Evolutionary conservation across 2,113 vertebrate genomes (phyloP), one percentile per base, ranked within the genome.

Genomic region (Coreoperca whiteheadi): DNA sequence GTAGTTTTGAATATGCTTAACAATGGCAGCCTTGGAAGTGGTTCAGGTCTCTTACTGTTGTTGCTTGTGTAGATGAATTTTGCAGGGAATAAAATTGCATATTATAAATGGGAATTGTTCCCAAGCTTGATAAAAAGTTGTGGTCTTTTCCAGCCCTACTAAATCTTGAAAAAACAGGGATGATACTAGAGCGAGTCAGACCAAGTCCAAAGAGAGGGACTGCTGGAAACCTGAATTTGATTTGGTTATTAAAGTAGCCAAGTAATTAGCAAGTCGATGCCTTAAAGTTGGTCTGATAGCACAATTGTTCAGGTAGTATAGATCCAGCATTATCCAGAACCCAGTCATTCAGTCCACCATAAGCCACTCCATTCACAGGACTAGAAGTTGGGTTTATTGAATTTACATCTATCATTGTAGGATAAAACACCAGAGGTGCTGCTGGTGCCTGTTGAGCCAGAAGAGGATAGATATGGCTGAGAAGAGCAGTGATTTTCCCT

Each of bases 401-500:
- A 28, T 63, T 77, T 53, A 75, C 48, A 56, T 79, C 32, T n/a
- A 50, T 85, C 83, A 64, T 53, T 46, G 37, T 20, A 37, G 63
- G 20, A 23, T 53, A 39, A 79, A 79, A 75, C 41, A 74, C 63
- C 60, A 30, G 46, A 61, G 63, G 21, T 48, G 39, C 54, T 71
- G 66, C 39, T 77, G 37, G 67, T 48, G 23, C 53, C 50, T 79
- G 43, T 76, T 77, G 51, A 81, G 37, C 25, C 51, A 18, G 57
- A 61, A 25, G 61, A 84, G 20, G 51, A 66, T 48, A 59, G 25
- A 79, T 70, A 66, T 6, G 23, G 70, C 32, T 82, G 54, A 74
- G 9, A 21, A 28, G 25, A 77, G 25, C 43, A 82, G 85, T 79
- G 75, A 79, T 88, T 74, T 77, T 66, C 46, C 1, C 59, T 4